Percentiles rank a stretch among this genome's conserved stretches.
These are phyloP conservation scores for Neocrepidodera transversa DNA, from an alignment of 2,888 invertebrate genomes.

Conservation along the genomic window DNA sequence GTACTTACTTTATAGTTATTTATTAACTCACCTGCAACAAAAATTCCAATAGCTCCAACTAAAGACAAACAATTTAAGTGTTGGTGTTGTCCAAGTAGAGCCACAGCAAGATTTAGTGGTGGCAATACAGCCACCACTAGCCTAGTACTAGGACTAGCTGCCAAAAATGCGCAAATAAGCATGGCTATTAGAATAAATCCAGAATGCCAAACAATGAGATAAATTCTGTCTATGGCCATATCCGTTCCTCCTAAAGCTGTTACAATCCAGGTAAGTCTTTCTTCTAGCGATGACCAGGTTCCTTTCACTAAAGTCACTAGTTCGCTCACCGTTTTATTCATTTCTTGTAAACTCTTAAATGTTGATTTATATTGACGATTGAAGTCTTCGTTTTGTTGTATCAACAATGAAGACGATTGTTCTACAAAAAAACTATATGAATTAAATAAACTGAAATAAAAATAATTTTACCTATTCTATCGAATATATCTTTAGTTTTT, in stretches of 20 bases:
- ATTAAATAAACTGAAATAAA: too few species aligned
- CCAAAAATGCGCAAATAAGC: constrained; percentile 57
- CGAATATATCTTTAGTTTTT: constrained; percentile 64
- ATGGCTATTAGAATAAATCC: constrained; percentile 54
- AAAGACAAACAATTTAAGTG: constrained; percentile 49
- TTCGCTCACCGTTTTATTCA: constrained; percentile 63
- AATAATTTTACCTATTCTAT: constrained; percentile 62
- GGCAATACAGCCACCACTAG: constrained; percentile 51
- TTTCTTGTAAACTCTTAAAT: constrained; percentile 61
- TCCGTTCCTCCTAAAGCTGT: constrained; percentile 58
- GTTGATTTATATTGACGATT: constrained; percentile 62
- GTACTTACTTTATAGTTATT: too few species aligned
- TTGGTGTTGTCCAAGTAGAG: constrained; percentile 48
- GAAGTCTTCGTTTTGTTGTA: constrained; percentile 62
- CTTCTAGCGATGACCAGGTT: constrained; percentile 55
- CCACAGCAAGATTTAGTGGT: constrained; percentile 54
- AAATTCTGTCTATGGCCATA: constrained; percentile 54
- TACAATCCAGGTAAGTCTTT: constrained; percentile 55
- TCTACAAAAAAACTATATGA: constrained; percentile 46
- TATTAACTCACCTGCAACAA: constrained; percentile 47
- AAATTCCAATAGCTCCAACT: constrained; percentile 39
- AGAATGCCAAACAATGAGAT: constrained; percentile 55
- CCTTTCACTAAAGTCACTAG: constrained; percentile 53
- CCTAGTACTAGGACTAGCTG: constrained; percentile 50
- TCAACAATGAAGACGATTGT: constrained; percentile 58